Conservation (phyloP, 2,888 invertebrate genomes). For the Branchipolynoe longqiensis region DNA sequence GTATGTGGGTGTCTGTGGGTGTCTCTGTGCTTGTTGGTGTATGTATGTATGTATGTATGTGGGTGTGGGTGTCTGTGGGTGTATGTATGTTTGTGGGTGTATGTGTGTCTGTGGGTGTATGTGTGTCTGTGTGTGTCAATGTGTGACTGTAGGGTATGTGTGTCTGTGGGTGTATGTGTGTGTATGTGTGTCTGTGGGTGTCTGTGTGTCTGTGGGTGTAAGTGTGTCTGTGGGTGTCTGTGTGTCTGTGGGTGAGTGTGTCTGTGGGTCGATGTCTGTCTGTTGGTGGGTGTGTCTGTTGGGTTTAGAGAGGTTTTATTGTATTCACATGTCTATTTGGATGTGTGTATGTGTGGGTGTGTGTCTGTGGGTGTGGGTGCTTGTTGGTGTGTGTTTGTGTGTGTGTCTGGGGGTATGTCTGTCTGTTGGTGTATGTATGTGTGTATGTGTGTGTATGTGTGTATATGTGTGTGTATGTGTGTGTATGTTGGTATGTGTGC, state of each 20-base stretch:
- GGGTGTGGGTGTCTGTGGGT: neutral
- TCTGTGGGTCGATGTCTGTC: no score
- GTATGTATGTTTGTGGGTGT: no score
- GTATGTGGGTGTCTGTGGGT: no score
- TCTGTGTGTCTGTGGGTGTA: neutral
- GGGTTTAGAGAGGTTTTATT: no score
- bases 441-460: neutral
- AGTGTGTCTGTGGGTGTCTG: neutral
- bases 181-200: no score
- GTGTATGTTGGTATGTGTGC: no score
- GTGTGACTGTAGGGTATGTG: no score
- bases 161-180: neutral
- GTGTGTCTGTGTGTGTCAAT: no score
- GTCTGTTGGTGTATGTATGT: neutral
- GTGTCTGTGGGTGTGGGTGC: no score
- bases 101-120: no score
- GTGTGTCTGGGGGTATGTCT: neutral
- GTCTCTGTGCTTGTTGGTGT: neutral
- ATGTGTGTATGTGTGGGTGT: neutral
- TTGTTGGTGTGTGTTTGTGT: neutral
- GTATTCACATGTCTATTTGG: neutral
- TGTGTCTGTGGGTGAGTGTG: neutral
- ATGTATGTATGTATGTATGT: neutral
- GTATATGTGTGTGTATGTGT: no score
- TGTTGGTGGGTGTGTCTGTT: no score